A percentile compares a stretch with the other conserved stretches of the same genome.
Conservation (phyloP, 2,113 vertebrate species). For the Megaceryle torquata region DNA sequence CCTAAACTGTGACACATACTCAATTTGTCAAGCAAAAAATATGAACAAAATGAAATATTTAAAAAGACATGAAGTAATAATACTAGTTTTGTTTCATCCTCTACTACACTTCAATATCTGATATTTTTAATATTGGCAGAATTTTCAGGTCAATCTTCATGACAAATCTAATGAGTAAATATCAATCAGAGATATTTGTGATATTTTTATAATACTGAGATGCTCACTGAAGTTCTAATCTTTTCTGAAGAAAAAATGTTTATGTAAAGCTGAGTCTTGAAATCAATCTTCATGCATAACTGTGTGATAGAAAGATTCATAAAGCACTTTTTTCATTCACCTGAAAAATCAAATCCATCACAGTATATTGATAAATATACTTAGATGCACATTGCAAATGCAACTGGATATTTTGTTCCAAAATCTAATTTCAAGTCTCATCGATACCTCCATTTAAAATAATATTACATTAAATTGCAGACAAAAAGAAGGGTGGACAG, state of each 20-base stretch:
- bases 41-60: not conserved
- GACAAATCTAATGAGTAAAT: not conserved
- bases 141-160: slow-evolving; percentile 10
- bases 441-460: slow-evolving; percentile 50
- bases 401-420: slow-evolving; percentile 25
- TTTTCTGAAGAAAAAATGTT: slow-evolving; percentile 1
- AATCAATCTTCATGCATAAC: slow-evolving; percentile 59
- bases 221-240: not conserved
- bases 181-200: not conserved
- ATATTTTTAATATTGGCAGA: not conserved
- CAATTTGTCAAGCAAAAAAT: not conserved
- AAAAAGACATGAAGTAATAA: not conserved
- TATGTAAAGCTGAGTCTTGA: not conserved
- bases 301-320: slow-evolving; percentile 50
- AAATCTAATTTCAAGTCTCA: slow-evolving; percentile 63
- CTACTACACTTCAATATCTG: not conserved
- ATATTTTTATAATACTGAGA: not conserved
- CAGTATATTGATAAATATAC: slow-evolving; percentile 28
- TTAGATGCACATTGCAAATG: slow-evolving; percentile 26
- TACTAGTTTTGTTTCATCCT: not conserved
- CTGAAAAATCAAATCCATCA: slow-evolving; percentile 46
- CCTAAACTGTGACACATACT: not conserved
- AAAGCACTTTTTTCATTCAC: slow-evolving; percentile 31
- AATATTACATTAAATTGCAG: slow-evolving; percentile 28
- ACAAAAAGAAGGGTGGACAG: not conserved